These are phyloP conservation scores for Malurus melanocephalus DNA, from an alignment of 2,113 vertebrate species.

Conservation along the genomic window DNA sequence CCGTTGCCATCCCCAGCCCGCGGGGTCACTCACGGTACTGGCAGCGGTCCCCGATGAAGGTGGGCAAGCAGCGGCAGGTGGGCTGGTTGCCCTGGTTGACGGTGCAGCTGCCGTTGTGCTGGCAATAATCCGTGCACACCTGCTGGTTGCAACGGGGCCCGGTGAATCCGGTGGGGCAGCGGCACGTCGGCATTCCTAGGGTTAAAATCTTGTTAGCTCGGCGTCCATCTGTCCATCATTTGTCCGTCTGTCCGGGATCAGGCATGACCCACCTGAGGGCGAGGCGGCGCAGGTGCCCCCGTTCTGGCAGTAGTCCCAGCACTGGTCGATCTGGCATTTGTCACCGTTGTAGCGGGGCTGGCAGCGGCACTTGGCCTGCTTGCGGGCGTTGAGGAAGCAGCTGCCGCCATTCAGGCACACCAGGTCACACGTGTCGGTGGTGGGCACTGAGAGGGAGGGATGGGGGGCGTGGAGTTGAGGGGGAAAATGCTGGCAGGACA, in stretches of 20 bases:
- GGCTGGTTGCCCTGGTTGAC: slow-evolving; percentile 95
- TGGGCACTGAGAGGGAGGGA: slow-evolving; percentile 63
- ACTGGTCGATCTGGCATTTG: slow-evolving; percentile 90
- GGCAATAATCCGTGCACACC: slow-evolving; percentile 85
- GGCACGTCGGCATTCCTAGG: slow-evolving; percentile 89
- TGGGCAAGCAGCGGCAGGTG: slow-evolving; percentile 80
- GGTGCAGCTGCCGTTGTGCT: slow-evolving; percentile 85
- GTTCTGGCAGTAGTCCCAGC: slow-evolving; percentile 89
- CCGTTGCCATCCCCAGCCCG: background rate
- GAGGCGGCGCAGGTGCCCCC: slow-evolving; percentile 92
- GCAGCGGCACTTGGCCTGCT: slow-evolving; percentile 93
- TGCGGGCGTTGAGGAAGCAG: slow-evolving; percentile 90
- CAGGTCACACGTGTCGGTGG: slow-evolving; percentile 80
- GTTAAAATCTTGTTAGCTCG: background rate
- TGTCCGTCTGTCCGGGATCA: fast-evolving
- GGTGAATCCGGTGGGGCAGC: slow-evolving; percentile 91
- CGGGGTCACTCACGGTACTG: slow-evolving; percentile 86
- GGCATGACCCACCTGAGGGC: slow-evolving; percentile 71
- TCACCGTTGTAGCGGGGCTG: slow-evolving; percentile 91
- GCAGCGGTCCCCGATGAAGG: slow-evolving; percentile 89
- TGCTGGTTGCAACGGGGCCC: slow-evolving; percentile 86
- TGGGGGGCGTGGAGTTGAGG: background rate
- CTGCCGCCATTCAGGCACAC: slow-evolving; percentile 89
- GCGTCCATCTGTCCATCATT: fast-evolving
- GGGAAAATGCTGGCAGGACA: fast-evolving